Evolutionary conservation across 2,113 vertebrate genomes (phyloP), one percentile per base, ranked within the genome.

Genomic region (Aix galericulata): DNA sequence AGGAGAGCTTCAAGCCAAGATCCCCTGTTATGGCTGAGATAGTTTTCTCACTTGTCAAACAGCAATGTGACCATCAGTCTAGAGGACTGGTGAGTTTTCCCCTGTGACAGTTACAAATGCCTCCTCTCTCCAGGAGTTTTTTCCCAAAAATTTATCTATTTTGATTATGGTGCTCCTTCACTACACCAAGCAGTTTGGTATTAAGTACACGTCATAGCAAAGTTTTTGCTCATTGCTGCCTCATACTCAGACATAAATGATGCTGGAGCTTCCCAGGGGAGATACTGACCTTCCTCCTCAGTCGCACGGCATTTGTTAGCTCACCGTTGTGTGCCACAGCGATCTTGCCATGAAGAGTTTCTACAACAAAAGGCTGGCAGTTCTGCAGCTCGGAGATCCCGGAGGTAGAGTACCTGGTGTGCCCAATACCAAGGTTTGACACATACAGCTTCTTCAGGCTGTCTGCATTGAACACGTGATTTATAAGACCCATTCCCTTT

Each of bases 301-400:
- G 97, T 4, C 96, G 98, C 14, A 96, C 88, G 62, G 99, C 98
- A 13, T 99, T 99, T 32, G 99, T 98, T 36, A 99, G 95, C 96
- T 99, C 99, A 17, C 99, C 99, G 2, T 99, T 99, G 97, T 99
- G 99, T 1, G 99, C 99, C 40, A 99, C 99, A 13, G 99, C 99
- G 0, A 99, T 99, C 97, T 98, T 98, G 77, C 99, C 99, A 22
- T 99, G 99, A 85, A 99, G 98, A 4, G 99, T 99, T 90, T 99
- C 99, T 78, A 99, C 99, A 13, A 99, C 99, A 91, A 99, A 99
- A 20, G 99, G 99, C 95, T 99, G 99, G 95, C 99, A 99, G 96
- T 99, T 99, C 97, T 99, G 99, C 95, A 99, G 98, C 95, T 99
- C 99, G 7, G 99, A 99, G 79, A 98, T 98, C 63, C 99, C 99